Conservation (phyloP, 2,797 vertebrate genomes). For the Hippoglossus hippoglossus region DNA sequence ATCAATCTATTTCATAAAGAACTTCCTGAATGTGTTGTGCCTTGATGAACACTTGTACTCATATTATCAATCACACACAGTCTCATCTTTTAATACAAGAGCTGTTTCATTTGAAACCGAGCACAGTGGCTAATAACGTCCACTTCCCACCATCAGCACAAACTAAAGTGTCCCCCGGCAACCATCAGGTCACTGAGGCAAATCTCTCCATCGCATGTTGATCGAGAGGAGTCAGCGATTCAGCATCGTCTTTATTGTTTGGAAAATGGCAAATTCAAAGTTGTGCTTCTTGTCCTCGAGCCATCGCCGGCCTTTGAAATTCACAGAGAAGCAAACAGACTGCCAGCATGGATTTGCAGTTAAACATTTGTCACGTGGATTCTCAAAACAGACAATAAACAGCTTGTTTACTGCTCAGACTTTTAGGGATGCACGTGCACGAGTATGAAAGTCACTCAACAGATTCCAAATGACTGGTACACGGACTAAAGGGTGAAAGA, state of each 20-base stretch:
- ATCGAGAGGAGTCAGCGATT: constrained; percentile 58
- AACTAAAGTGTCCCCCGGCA: constrained; percentile 44
- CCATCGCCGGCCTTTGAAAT: background rate
- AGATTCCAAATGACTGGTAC: too few species aligned
- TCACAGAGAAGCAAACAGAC: background rate
- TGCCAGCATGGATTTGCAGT: too few species aligned
- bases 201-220: constrained; percentile 64
- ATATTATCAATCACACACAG: background rate
- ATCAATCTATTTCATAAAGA: too few species aligned
- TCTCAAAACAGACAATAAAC: too few species aligned
- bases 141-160: constrained; percentile 47
- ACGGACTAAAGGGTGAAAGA: too few species aligned
- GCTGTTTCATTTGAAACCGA: constrained; percentile 12
- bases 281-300: constrained; percentile 11
- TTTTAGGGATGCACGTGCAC: too few species aligned
- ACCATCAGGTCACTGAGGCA: constrained; percentile 61
- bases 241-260: constrained; percentile 42
- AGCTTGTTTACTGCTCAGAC: too few species aligned
- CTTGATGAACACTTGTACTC: background rate
- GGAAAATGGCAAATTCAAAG: constrained; percentile 32
- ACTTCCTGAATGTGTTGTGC: background rate
- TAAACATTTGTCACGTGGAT: background rate
- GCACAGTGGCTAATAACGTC: constrained; percentile 34
- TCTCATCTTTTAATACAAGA: constrained; percentile 19
- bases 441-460: too few species aligned